Evolutionary conservation across 2,113 vertebrate species (phyloP).

Genomic region (Sinocyclocheilus rhinocerous): DNA sequence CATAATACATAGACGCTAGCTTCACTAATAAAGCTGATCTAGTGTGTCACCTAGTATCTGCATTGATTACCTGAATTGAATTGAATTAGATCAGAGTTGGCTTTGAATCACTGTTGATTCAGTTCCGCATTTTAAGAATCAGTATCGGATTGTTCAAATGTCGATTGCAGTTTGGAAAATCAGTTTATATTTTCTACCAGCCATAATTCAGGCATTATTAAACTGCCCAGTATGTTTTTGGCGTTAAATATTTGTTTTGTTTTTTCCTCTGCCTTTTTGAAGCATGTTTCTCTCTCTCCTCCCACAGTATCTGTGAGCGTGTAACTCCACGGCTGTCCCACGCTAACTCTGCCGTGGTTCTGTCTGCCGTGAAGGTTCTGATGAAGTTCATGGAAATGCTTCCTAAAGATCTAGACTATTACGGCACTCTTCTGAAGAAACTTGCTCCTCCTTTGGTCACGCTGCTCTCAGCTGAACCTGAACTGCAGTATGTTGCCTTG

Average conservation of each 20-base stretch:
- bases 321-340: constrained; percentile 96
- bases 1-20: not conserved
- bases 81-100: not conserved
- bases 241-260: not conserved
- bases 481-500: constrained; percentile 96
- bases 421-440: constrained; percentile 94
- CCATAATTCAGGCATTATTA: not conserved
- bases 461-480: constrained; percentile 91
- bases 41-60: no score
- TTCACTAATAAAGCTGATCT: constrained; percentile 23
- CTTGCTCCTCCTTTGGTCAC: constrained; percentile 96
- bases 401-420: constrained; percentile 97
- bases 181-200: not conserved
- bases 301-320: constrained; percentile 90
- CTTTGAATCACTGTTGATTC: not conserved
- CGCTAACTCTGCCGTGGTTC: constrained; percentile 95
- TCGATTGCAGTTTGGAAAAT: not conserved
- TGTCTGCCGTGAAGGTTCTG: constrained; percentile 95
- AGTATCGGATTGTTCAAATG: not conserved
- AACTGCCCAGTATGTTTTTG: not conserved
- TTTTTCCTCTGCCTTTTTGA: not conserved
- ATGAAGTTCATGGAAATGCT: constrained; percentile 99
- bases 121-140: not conserved
- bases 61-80: not conserved
- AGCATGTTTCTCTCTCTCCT: constrained; percentile 15